Percentiles rank a stretch among this genome's conserved stretches.
Evolutionary conservation across 2,113 vertebrate species (phyloP).

Genomic region (Macroglossus sobrinus): DNA sequence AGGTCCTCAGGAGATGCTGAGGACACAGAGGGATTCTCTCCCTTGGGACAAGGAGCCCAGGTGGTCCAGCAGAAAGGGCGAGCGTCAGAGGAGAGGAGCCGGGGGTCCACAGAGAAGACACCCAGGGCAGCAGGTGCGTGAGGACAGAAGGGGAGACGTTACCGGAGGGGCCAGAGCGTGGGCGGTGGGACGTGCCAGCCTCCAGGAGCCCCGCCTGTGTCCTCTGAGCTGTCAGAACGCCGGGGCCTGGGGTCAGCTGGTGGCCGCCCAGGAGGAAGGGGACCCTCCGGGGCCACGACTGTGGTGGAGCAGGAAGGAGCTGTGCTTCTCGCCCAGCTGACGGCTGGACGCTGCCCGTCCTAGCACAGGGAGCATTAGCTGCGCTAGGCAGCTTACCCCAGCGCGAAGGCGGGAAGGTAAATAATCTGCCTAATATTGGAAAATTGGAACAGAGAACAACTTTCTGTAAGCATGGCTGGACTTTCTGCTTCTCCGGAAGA

Average conservation of each 20-base stretch:
- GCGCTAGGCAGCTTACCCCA: conserved; percentile 17
- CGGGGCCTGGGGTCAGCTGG: neutral
- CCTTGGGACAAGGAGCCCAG: neutral
- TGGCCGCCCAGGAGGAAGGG: fast-evolving
- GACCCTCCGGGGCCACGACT: neutral
- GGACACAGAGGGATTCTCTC: neutral
- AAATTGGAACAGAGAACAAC: conserved; percentile 8
- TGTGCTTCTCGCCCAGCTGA: neutral
- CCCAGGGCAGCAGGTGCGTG: fast-evolving
- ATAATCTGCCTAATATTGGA: neutral
- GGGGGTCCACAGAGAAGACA: neutral
- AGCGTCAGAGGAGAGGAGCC: neutral
- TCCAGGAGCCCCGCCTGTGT: neutral
- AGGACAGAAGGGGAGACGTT: neutral
- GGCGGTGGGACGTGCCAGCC: neutral
- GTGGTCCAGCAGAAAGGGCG: neutral
- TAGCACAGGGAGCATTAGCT: neutral
- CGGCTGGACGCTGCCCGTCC: neutral
- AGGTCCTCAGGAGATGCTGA: neutral
- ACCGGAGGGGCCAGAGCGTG: neutral
- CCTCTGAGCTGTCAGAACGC: neutral
- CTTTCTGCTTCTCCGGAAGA: neutral
- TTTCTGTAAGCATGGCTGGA: neutral
- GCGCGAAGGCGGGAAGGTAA: neutral
- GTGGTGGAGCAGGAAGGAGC: fast-evolving